phyloP scores from a whole-genome alignment of 2,797 vertebrate genomes.

The Gouania willdenowi region DNA sequence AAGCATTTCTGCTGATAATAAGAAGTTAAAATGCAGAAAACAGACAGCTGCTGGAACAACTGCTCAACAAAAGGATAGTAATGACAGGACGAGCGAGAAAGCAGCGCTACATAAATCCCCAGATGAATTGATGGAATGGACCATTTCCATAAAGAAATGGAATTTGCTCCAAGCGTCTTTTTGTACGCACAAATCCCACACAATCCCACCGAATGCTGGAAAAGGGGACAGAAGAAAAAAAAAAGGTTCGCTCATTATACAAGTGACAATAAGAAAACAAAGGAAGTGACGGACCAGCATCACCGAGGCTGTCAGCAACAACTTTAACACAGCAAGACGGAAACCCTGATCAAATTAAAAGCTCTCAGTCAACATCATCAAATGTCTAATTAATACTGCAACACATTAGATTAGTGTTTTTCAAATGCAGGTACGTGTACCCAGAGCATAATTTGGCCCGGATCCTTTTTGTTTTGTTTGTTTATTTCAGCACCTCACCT shows the following conservation, averaged over 20 bases:
- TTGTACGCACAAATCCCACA: slow-evolving; percentile 45
- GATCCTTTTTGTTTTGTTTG: too few species aligned
- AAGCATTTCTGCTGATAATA: slow-evolving; percentile 13
- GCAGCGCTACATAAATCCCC: slow-evolving; percentile 42
- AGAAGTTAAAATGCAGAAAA: slow-evolving; percentile 9
- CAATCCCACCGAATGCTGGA: slow-evolving; percentile 44
- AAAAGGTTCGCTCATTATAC: slow-evolving; percentile 28
- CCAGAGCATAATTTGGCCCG: too few species aligned
- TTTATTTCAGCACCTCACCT: too few species aligned
- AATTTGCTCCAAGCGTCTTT: slow-evolving; percentile 41
- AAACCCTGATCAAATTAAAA: slow-evolving; percentile 49
- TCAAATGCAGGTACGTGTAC: too few species aligned
- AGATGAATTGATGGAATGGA: slow-evolving; percentile 44
- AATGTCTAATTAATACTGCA: slow-evolving; percentile 47
- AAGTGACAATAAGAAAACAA: too few species aligned
- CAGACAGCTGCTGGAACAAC: slow-evolving; percentile 1
- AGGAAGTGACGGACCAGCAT: slow-evolving; percentile 33
- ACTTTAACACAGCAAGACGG: slow-evolving; percentile 35
- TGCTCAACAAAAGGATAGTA: slow-evolving; percentile 32
- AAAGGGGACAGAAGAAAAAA: slow-evolving; percentile 11
- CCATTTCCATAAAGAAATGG: slow-evolving; percentile 59
- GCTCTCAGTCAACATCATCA: slow-evolving; percentile 51
- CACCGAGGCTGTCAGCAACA: slow-evolving; percentile 26
- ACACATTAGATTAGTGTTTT: too few species aligned
- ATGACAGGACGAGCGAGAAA: slow-evolving; percentile 29